Percentiles rank a stretch among this genome's conserved stretches.
These are phyloP conservation scores for Cantharis rufa DNA, from an alignment of 2,888 invertebrate species.

Conservation along the genomic window DNA sequence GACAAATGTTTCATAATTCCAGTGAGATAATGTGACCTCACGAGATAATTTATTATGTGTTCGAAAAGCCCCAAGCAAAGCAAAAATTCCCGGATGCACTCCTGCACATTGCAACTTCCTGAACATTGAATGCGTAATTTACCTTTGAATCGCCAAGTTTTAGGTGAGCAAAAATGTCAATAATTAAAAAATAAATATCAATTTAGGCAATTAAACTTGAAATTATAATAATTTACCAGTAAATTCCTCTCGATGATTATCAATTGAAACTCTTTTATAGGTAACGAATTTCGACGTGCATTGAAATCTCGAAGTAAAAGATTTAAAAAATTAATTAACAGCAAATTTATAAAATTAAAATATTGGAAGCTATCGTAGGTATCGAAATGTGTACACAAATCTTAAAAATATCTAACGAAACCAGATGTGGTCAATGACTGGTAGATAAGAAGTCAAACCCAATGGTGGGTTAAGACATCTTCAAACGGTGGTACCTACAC, in stretches of 20 bases:
- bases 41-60: background rate
- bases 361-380: background rate
- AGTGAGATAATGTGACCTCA: background rate
- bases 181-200: background rate
- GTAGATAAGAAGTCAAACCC: constrained; percentile 12
- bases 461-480: background rate
- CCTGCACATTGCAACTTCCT: background rate
- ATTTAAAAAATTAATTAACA: background rate
- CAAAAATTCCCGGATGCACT: background rate
- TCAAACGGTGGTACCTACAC: background rate
- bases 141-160: background rate
- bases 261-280: background rate
- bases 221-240: background rate
- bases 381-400: constrained; percentile 7
- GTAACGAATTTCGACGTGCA: background rate
- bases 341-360: background rate
- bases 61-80: background rate
- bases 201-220: background rate
- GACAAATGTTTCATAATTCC: background rate
- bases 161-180: background rate
- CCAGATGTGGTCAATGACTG: constrained; percentile 16
- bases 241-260: background rate
- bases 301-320: background rate
- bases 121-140: background rate
- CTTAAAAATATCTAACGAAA: constrained; percentile 5